These are phyloP conservation scores for Lordiphosa mommai DNA, from an alignment of 1,140 invertebrate species.

Conservation along the genomic window DNA sequence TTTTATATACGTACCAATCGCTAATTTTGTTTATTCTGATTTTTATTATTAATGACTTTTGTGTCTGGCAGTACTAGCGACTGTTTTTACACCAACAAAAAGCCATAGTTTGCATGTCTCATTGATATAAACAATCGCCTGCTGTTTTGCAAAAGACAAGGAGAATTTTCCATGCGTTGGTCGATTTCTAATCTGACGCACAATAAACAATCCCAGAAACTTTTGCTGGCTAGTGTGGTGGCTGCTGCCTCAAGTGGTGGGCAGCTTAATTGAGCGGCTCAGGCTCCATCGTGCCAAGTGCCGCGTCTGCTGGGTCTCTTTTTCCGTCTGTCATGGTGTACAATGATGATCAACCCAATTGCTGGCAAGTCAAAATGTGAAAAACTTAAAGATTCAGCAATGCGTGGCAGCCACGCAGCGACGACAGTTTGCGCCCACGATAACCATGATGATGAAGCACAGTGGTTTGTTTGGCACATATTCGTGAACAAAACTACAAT, in stretches of 20 bases:
- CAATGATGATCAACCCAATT: constrained; percentile 68
- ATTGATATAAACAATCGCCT: constrained; percentile 22
- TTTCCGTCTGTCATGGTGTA: constrained; percentile 43
- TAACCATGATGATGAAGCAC: constrained; percentile 22
- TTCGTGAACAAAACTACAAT: not conserved
- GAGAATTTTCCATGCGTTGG: constrained; percentile 23
- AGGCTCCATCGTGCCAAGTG: constrained; percentile 50
- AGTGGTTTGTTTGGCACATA: constrained; percentile 10
- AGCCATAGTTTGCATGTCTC: constrained; percentile 1
- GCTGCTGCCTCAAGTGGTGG: constrained; percentile 50
- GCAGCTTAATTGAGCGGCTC: constrained; percentile 68
- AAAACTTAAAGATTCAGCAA: constrained; percentile 61
- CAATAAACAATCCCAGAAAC: constrained; percentile 47
- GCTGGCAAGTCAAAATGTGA: constrained; percentile 35
- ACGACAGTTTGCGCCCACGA: constrained; percentile 65
- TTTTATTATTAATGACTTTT: constrained; percentile 34
- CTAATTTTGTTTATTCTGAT: constrained; percentile 20
- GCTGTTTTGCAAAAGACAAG: constrained; percentile 23
- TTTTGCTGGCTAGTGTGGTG: constrained; percentile 29
- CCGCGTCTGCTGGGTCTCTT: constrained; percentile 7
- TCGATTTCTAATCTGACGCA: constrained; percentile 43
- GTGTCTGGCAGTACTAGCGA: constrained; percentile 45
- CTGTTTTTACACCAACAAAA: not conserved
- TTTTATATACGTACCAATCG: constrained; percentile 26
- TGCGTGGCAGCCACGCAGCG: constrained; percentile 56